Percentiles rank a stretch among this genome's conserved stretches.
Conservation (phyloP, 1,140 invertebrate species). For the Diplogasteroides magnus region DNA sequence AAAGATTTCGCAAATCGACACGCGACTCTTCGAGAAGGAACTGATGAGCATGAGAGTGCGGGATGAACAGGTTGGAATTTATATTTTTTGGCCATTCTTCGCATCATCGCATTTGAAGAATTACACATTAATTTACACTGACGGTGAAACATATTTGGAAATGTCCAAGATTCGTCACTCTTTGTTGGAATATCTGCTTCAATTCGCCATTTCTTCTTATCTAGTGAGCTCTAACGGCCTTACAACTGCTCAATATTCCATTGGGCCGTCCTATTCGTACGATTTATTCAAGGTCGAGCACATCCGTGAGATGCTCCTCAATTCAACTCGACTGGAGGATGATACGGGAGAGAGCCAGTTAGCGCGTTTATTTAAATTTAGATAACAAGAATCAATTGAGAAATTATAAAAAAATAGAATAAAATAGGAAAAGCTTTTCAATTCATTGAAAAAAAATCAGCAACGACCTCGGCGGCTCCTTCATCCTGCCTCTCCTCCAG, state of each 20-base stretch:
- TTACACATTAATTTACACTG: no score
- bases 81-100: slow-evolving; percentile 3
- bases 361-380: slow-evolving; percentile 2
- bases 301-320: slow-evolving; percentile 4
- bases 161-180: no score
- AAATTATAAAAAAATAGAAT: no score
- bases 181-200: no score
- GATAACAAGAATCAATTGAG: slow-evolving; percentile 4
- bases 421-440: no score
- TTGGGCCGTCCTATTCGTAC: no score
- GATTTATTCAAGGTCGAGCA: not conserved
- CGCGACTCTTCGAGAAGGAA: slow-evolving; percentile 11
- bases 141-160: no score
- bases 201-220: no score
- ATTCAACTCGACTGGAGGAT: slow-evolving; percentile 1
- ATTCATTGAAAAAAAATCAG: no score
- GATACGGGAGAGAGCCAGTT: slow-evolving; percentile 6
- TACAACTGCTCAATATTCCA: no score
- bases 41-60: slow-evolving; percentile 9
- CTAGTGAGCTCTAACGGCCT: not conserved
- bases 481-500: slow-evolving; percentile 48
- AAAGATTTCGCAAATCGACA: slow-evolving; percentile 2
- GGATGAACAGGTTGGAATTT: slow-evolving; percentile 9
- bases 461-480: slow-evolving; percentile 49
- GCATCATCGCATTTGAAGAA: no score